These are phyloP conservation scores for Colossoma macropomum DNA, from an alignment of 2,113 vertebrate genomes.

Conservation along the genomic window DNA sequence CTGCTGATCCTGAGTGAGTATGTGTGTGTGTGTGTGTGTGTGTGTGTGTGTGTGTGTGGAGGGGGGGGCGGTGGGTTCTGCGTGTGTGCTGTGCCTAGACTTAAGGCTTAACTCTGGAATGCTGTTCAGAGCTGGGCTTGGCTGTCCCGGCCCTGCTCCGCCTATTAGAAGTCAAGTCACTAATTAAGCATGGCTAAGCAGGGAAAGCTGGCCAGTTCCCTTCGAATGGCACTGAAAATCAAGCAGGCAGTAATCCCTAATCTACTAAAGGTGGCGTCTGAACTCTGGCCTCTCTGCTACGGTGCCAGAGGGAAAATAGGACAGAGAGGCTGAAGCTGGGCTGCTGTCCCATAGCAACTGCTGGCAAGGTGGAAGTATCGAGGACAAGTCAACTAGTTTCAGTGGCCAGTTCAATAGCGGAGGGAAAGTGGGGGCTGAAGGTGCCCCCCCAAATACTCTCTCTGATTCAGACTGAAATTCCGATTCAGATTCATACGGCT, in stretches of 20 bases:
- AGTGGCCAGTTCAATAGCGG: slow-evolving; percentile 62
- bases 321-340: slow-evolving; percentile 11
- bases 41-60: slow-evolving; percentile 5
- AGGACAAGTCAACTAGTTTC: slow-evolving; percentile 65
- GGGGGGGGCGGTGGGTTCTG: slow-evolving; percentile 20
- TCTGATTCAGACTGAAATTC: not conserved
- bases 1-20: slow-evolving; percentile 55
- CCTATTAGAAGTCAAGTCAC: slow-evolving; percentile 69
- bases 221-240: slow-evolving; percentile 72
- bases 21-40: slow-evolving; percentile 3
- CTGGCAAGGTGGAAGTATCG: slow-evolving; percentile 40
- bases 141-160: slow-evolving; percentile 31
- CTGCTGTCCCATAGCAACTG: slow-evolving; percentile 55
- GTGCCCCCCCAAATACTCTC: not conserved
- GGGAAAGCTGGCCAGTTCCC: slow-evolving; percentile 53
- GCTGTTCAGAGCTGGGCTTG: slow-evolving; percentile 58
- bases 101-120: slow-evolving; percentile 71
- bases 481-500: too few species aligned
- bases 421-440: not conserved
- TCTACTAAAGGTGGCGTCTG: slow-evolving; percentile 73
- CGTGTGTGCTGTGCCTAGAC: slow-evolving; percentile 61
- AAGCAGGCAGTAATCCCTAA: slow-evolving; percentile 73
- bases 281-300: slow-evolving; percentile 66
- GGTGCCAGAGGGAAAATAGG: not conserved
- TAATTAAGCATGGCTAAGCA: slow-evolving; percentile 70